Percentiles rank a stretch among this genome's conserved stretches.
phyloP scores from a whole-genome alignment of 2,113 vertebrate species.

The Paratilapia polleni region DNA sequence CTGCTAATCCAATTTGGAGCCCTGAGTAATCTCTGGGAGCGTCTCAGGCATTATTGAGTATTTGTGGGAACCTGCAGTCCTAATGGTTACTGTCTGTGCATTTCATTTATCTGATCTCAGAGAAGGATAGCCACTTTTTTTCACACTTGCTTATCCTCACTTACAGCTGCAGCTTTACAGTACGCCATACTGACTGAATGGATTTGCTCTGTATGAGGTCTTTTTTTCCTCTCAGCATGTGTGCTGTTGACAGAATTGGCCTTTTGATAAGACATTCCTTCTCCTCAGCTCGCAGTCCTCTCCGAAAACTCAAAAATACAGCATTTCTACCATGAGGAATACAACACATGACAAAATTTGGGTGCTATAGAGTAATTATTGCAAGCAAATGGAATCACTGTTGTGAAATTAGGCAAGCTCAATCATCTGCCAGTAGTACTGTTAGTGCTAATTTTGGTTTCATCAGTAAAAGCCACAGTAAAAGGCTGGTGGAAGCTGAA shows the following conservation, averaged over 20 bases:
- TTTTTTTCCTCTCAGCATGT: background rate
- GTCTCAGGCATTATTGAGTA: constrained; percentile 36
- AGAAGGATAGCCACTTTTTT: constrained; percentile 26
- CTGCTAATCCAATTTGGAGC: constrained; percentile 69
- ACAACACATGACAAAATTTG: background rate
- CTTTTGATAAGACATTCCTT: constrained; percentile 5
- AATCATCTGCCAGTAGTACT: constrained; percentile 5
- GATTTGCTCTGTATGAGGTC: constrained; percentile 1
- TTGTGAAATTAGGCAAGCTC: background rate
- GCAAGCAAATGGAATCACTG: background rate
- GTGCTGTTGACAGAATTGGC: constrained; percentile 10
- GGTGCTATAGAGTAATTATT: background rate
- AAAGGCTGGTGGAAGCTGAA: background rate
- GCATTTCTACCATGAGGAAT: background rate
- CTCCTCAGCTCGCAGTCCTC: background rate
- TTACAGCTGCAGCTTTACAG: background rate
- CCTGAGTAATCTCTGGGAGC: constrained; percentile 56
- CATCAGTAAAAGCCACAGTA: background rate
- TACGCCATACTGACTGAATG: background rate
- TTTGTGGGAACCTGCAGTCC: constrained; percentile 45
- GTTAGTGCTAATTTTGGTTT: background rate
- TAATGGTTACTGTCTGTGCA: constrained; percentile 21
- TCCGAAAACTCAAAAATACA: background rate
- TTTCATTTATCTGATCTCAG: constrained; percentile 32
- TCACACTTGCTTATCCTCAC: background rate